phyloP scores from a whole-genome alignment of 2,888 invertebrate species.

The Archips crataeganus region DNA sequence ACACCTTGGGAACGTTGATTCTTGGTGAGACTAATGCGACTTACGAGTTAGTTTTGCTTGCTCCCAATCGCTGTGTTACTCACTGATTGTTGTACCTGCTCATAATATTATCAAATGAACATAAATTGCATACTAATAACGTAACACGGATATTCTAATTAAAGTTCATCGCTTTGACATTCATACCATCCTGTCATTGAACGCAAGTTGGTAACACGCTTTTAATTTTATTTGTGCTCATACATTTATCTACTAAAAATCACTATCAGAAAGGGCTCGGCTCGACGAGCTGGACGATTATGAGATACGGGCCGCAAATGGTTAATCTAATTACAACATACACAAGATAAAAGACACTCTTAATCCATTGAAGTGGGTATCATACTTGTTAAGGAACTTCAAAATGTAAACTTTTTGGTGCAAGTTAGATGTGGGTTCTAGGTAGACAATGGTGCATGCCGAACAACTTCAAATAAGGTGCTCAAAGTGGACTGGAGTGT shows the following conservation, averaged over 20 bases:
- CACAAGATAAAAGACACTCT: conserved; percentile 31
- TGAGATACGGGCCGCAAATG: conserved; percentile 80
- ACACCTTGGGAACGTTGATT: conserved; percentile 81
- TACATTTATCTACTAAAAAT: conserved; percentile 75
- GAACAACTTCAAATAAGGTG: conserved; percentile 75
- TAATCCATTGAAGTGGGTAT: conserved; percentile 27
- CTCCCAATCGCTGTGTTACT: conserved; percentile 75
- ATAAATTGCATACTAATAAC: conserved; percentile 83
- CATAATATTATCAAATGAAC: conserved; percentile 68
- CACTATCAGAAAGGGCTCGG: conserved; percentile 83
- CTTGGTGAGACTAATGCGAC: conserved; percentile 82
- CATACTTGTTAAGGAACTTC: conserved; percentile 65
- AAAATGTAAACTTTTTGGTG: conserved; percentile 73
- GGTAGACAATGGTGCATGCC: conserved; percentile 85
- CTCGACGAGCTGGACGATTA: conserved; percentile 68
- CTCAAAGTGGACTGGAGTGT: conserved; percentile 82
- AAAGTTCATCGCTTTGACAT: conserved; percentile 86
- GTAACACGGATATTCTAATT: conserved; percentile 84
- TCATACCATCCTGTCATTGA: conserved; percentile 82
- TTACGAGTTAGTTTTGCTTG: conserved; percentile 78
- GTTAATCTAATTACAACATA: conserved; percentile 67
- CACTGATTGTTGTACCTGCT: conserved; percentile 64
- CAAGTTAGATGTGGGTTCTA: conserved; percentile 84
- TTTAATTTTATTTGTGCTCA: conserved; percentile 78
- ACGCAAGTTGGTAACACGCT: conserved; percentile 77